These are phyloP conservation scores for Pachydiplax longipennis DNA, from an alignment of 2,888 invertebrate species.

Conservation along the genomic window DNA sequence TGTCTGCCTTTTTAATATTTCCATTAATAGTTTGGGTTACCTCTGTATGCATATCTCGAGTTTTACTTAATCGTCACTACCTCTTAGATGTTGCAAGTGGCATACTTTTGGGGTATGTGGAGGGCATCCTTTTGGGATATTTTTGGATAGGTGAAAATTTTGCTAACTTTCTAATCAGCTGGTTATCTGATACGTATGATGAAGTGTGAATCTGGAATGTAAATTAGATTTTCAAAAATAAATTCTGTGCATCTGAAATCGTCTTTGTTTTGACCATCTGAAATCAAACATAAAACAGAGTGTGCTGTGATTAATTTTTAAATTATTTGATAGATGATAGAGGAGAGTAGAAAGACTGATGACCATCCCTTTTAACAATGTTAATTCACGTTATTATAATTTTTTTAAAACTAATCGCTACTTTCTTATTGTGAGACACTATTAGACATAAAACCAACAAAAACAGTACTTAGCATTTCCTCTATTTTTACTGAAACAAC, in stretches of 20 bases:
- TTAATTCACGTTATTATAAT: too few relatives aligned
- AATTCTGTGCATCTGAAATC: neutral
- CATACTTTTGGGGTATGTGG: constrained; percentile 72
- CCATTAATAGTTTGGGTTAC: constrained; percentile 78
- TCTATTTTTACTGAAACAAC: too few relatives aligned
- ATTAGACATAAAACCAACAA: too few relatives aligned
- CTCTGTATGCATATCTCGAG: constrained; percentile 77
- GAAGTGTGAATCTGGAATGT: neutral
- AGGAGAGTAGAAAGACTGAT: too few relatives aligned
- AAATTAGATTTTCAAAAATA: neutral
- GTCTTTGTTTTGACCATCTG: too few relatives aligned
- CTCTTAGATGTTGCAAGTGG: constrained; percentile 85
- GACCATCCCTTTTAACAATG: too few relatives aligned
- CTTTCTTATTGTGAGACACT: too few relatives aligned
- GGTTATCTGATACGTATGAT: constrained; percentile 16
- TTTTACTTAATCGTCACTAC: constrained; percentile 86
- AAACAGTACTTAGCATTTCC: too few relatives aligned
- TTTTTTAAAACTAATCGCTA: too few relatives aligned
- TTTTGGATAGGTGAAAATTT: constrained; percentile 68
- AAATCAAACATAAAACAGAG: neutral
- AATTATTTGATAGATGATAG: too few relatives aligned
- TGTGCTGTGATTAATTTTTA: too few relatives aligned
- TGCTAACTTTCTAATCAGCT: constrained; percentile 5
- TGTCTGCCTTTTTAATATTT: constrained; percentile 68
- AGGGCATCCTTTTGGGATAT: constrained; percentile 70